Percentiles rank a stretch among this genome's conserved stretches.
These are phyloP conservation scores for Aspiorhynchus laticeps DNA, from an alignment of 2,113 vertebrate genomes.

Conservation along the genomic window DNA sequence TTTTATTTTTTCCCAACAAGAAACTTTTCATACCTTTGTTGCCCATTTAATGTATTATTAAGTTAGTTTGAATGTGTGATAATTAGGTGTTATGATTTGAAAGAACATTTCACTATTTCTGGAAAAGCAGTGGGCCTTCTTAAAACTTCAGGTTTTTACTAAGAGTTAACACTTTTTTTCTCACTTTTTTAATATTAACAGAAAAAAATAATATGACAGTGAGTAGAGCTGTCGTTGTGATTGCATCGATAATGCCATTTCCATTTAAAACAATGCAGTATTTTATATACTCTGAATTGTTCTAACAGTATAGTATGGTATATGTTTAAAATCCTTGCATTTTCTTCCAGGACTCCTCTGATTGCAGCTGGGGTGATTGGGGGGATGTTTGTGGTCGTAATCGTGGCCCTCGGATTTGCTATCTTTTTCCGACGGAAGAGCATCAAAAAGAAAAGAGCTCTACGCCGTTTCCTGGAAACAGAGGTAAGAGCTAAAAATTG, in stretches of 20 bases:
- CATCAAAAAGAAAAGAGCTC: conserved; percentile 96
- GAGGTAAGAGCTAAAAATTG: conserved; percentile 80
- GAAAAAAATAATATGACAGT: neutral
- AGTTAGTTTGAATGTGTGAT: neutral
- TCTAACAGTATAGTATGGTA: neutral
- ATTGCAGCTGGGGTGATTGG: conserved; percentile 94
- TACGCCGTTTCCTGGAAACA: conserved; percentile 93
- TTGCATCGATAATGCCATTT: neutral
- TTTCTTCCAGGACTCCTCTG: conserved; percentile 86
- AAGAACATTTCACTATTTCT: neutral
- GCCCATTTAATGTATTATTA: neutral
- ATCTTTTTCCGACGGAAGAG: conserved; percentile 91
- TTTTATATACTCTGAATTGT: neutral
- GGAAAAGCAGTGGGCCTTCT: neutral
- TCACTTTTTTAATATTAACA: neutral
- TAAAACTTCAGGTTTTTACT: neutral
- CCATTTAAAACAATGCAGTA: neutral
- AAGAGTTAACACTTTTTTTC: neutral
- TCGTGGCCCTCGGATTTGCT: conserved; percentile 87
- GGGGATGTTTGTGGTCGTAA: conserved; percentile 91
- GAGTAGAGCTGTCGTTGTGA: neutral
- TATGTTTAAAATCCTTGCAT: conserved; percentile 25
- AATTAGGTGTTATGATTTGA: neutral
- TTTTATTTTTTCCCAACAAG: no score
- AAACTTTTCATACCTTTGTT: neutral